Evolutionary conservation across 2,113 vertebrate species (phyloP).

Genomic region (Puffinus mauretanicus): DNA sequence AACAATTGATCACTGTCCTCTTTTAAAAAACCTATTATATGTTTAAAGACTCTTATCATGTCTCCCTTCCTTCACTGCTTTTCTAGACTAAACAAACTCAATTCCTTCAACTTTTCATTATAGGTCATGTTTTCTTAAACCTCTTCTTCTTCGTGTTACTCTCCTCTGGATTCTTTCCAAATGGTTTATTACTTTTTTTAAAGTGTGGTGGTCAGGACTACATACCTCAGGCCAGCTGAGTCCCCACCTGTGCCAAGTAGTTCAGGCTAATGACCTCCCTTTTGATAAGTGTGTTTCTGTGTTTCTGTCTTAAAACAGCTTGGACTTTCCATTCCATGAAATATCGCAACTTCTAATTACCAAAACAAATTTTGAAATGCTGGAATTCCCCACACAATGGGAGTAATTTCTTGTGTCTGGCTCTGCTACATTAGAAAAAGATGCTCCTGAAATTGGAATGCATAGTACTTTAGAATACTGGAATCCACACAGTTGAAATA

Average conservation of each 20-base stretch:
- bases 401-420: not conserved
- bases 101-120: constrained; percentile 48
- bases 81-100: constrained; percentile 62
- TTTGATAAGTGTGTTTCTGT: not conserved
- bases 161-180: constrained; percentile 48
- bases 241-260: constrained; percentile 34
- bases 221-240: constrained; percentile 43
- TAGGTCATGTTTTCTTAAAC: constrained; percentile 62
- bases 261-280: not conserved
- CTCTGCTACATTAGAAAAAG: not conserved
- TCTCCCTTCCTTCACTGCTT: not conserved
- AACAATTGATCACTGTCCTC: constrained; percentile 19
- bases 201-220: constrained; percentile 17
- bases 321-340: not conserved
- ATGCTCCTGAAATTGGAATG: not conserved
- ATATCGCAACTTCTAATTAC: not conserved
- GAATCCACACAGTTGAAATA: not conserved
- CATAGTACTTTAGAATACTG: not conserved
- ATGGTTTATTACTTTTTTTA: constrained; percentile 6
- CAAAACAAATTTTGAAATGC: not conserved
- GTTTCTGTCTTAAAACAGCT: not conserved
- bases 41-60: constrained; percentile 4
- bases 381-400: not conserved
- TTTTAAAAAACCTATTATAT: not conserved
- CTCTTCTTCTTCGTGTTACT: constrained; percentile 13